Evolutionary conservation across 2,888 invertebrate genomes (phyloP), one percentile per base, ranked within the genome.

Genomic region (Ptilodon capucinus): DNA sequence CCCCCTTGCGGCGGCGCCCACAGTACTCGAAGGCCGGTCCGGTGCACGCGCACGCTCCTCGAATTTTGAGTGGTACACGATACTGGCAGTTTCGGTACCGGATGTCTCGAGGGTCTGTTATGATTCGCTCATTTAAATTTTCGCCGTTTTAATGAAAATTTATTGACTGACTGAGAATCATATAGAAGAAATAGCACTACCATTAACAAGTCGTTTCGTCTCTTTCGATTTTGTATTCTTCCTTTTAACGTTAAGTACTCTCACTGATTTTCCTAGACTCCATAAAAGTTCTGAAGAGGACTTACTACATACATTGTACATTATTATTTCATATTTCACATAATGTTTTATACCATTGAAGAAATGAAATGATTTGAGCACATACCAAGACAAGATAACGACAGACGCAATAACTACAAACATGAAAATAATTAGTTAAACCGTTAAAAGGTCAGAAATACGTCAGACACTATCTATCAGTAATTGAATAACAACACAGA

Each of bases 11-110:
- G 42, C 64, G 43, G 54, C 59, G 73, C 71, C 76, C 74, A 79
- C 79, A 60, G 59, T 68, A 57, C 60, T 57, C 72, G 79, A 83
- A 84, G 87, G 84, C 79, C 79, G 77, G 7, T n/a, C 40, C 23
- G n/a, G 60, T 78, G 79, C 74, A 64, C 77, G 60, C 78, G 77
- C 77, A 75, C 73, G 72, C 68, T 76, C 66, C 60, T 72, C 69
- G 74, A 74, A 74, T 76, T 76, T 75, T 70, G 68, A 75, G 75
- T 75, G 71, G 57, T 62, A 55, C 62, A 77, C 74, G 75, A 82
- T 79, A 80, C 75, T 76, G 71, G 69, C 69, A 63, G 71, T 72
- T 71, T 69, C 48, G 68, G 67, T 74, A 68, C 78, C 81, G 84
- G 81, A 81, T 80, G 76, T 74, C 68, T 64, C 56, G 62, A 64